Evolutionary conservation across 2,113 vertebrate species (phyloP).

Genomic region (Chaetorhynchus papuensis): DNA sequence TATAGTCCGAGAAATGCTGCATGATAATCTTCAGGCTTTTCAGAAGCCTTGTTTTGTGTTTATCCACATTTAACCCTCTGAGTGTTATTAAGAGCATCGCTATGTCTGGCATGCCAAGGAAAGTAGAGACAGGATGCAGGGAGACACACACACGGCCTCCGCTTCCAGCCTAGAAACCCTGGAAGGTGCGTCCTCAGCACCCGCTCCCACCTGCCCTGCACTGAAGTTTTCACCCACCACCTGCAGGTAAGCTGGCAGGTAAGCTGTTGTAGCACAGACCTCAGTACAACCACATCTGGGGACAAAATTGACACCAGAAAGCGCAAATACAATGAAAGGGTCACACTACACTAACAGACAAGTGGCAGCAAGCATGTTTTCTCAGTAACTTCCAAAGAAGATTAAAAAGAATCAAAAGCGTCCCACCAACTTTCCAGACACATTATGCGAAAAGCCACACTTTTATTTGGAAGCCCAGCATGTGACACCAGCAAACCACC

Average conservation of each 20-base stretch:
- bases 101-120: neutral
- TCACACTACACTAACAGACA: neutral
- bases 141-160: neutral
- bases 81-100: conserved; percentile 62
- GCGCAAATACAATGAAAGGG: neutral
- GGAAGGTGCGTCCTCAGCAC: neutral
- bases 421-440: neutral
- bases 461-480: neutral
- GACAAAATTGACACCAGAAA: neutral
- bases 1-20: conserved; percentile 75
- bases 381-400: neutral
- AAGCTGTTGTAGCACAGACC: neutral
- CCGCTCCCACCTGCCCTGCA: neutral
- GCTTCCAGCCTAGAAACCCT: neutral
- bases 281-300: fast-evolving
- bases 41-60: conserved; percentile 74
- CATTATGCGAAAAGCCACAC: fast-evolving
- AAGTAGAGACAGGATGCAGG: neutral
- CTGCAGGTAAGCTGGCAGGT: neutral
- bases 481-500: neutral
- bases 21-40: conserved; percentile 73
- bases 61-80: conserved; percentile 75
- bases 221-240: neutral
- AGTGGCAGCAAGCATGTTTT: neutral
- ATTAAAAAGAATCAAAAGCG: neutral